Evolutionary conservation across 2,888 invertebrate species (phyloP).

Genomic region (Sipha maydis): DNA sequence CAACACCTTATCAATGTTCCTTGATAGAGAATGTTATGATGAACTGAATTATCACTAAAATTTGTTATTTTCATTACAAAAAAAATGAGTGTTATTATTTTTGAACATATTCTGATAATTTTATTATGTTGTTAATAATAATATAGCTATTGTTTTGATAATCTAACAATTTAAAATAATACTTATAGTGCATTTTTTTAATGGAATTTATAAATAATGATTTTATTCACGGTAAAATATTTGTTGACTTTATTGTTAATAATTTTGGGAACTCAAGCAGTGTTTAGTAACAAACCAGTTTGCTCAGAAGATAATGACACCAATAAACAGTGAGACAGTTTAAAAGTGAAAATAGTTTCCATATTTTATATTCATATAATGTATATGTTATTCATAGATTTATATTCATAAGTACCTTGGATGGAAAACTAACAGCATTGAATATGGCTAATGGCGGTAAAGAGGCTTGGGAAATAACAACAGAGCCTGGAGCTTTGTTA

Average conservation of each 20-base stretch:
- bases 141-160: too few species aligned
- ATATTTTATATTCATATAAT: too few species aligned
- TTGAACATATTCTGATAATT: too few species aligned
- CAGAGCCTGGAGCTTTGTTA: constrained; percentile 80
- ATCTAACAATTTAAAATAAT: not conserved
- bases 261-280: constrained; percentile 13
- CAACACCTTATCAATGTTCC: too few species aligned
- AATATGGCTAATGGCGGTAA: constrained; percentile 76
- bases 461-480: constrained; percentile 82
- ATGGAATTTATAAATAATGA: constrained; percentile 29
- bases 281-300: constrained; percentile 27
- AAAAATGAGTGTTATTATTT: too few species aligned
- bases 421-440: constrained; percentile 87
- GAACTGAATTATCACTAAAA: too few species aligned
- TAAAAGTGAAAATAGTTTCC: too few species aligned
- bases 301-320: constrained; percentile 22
- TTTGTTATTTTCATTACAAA: too few species aligned
- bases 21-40: too few species aligned
- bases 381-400: constrained; percentile 70
- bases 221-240: constrained; percentile 5
- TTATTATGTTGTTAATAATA: too few species aligned
- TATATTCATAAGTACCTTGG: constrained; percentile 87
- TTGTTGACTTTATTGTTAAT: constrained; percentile 10
- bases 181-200: not conserved
- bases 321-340: constrained; percentile 51